Evolutionary conservation across 2,797 vertebrate genomes (phyloP).

Genomic region (Ciconia nigra): DNA sequence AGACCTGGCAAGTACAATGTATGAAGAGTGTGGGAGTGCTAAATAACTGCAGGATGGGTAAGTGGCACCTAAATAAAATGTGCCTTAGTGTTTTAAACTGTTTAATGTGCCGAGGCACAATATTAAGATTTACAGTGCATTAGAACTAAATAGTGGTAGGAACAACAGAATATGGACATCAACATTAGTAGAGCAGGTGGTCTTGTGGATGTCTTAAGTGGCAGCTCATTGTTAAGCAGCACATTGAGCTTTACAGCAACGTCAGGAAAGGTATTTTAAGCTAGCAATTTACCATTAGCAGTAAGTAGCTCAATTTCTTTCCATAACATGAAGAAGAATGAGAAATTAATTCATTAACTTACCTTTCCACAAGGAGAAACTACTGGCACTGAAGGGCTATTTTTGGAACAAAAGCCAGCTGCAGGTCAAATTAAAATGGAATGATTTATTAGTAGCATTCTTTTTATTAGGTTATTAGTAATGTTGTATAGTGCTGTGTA

Average conservation of each 20-base stretch:
- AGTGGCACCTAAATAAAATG: background rate
- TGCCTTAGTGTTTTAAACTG: background rate
- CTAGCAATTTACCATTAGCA: background rate
- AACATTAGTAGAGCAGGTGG: background rate
- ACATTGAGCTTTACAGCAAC: background rate
- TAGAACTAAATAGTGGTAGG: background rate
- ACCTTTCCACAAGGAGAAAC: background rate
- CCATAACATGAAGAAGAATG: background rate
- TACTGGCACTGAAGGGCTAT: background rate
- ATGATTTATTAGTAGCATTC: background rate
- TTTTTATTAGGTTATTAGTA: background rate
- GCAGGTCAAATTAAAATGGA: background rate
- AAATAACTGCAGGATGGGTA: background rate
- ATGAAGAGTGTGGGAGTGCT: background rate
- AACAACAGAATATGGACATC: background rate
- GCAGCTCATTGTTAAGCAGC: background rate
- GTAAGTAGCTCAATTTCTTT: background rate
- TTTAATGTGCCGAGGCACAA: background rate
- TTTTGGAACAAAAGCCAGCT: background rate
- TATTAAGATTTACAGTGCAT: background rate
- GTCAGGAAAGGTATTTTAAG: background rate
- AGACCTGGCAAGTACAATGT: fast-evolving
- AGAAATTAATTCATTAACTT: background rate
- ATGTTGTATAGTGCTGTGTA: background rate
- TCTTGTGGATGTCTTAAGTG: background rate